These are phyloP conservation scores for Avahi laniger DNA, from an alignment of 2,797 vertebrate species.

Conservation along the genomic window DNA sequence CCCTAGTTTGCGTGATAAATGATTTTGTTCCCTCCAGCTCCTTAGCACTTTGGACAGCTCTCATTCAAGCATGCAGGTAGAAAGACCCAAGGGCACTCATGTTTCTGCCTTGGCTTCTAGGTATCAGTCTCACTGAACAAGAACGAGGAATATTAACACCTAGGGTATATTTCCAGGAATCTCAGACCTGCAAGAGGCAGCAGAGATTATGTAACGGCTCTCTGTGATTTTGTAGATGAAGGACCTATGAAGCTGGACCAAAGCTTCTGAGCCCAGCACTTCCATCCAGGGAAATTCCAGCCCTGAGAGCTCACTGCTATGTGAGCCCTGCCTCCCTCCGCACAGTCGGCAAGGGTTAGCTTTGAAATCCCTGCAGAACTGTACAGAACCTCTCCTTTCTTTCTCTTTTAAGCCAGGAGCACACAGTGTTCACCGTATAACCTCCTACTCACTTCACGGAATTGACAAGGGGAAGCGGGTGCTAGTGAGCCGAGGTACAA, in stretches of 20 bases:
- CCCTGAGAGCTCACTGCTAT: not conserved
- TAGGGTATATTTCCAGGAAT: not conserved
- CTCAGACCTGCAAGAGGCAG: not conserved
- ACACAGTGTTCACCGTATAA: conserved; percentile 48
- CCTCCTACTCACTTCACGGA: conserved; percentile 51
- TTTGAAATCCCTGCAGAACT: conserved; percentile 13
- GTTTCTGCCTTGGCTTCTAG: not conserved
- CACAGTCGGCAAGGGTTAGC: not conserved
- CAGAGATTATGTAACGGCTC: not conserved
- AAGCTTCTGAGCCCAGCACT: not conserved
- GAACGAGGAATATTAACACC: not conserved
- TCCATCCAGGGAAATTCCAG: not conserved
- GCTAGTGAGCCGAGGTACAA: not conserved
- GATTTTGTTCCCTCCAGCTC: not conserved
- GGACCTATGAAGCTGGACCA: not conserved
- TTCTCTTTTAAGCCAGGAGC: conserved; percentile 52
- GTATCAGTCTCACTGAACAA: not conserved
- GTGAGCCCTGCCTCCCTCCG: not conserved
- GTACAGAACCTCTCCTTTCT: conserved; percentile 24
- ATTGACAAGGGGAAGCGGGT: conserved; percentile 53
- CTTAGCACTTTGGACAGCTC: not conserved
- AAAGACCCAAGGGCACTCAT: not conserved
- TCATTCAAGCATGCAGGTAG: not conserved
- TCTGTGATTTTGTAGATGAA: not conserved
- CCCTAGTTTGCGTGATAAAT: not conserved